Evolutionary conservation across 1,140 invertebrate species (phyloP).

Genomic region (Rhyzopertha dominica): DNA sequence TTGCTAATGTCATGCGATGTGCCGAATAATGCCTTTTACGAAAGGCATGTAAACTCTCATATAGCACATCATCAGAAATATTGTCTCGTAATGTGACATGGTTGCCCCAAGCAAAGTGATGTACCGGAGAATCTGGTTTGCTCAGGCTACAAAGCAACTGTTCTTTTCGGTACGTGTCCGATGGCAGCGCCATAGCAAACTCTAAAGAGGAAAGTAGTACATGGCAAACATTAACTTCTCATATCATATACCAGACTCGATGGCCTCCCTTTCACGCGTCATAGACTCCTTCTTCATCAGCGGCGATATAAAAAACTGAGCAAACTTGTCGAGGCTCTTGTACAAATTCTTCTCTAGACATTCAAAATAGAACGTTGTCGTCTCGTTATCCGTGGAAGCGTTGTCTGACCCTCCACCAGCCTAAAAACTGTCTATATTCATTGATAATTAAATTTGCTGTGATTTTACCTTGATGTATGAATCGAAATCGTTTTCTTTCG

Average conservation of each 20-base stretch:
- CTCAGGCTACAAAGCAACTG: conserved; percentile 68
- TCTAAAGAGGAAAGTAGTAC: conserved; percentile 48
- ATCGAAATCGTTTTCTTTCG: conserved; percentile 82
- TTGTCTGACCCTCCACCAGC: conserved; percentile 78
- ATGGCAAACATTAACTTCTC: conserved; percentile 2
- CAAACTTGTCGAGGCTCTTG: conserved; percentile 77
- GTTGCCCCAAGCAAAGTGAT: conserved; percentile 84
- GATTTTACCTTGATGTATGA: conserved; percentile 54
- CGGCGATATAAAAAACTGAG: conserved; percentile 85
- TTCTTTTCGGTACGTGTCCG: conserved; percentile 63
- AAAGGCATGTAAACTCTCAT: conserved; percentile 70
- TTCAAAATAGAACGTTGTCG: conserved; percentile 85
- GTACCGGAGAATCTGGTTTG: conserved; percentile 63
- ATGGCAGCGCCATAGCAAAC: conserved; percentile 67
- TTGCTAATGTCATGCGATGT: conserved; percentile 80
- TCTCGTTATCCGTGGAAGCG: conserved; percentile 78
- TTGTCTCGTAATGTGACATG: conserved; percentile 67
- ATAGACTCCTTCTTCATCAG: conserved; percentile 83
- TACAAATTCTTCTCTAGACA: conserved; percentile 71
- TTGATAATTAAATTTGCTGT: conserved; percentile 1
- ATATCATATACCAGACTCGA: conserved; percentile 77
- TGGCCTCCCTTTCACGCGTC: conserved; percentile 83
- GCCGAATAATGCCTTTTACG: conserved; percentile 79
- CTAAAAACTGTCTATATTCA: conserved; percentile 29
- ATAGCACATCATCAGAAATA: conserved; percentile 59